Evolutionary conservation across 2,113 vertebrate species (phyloP), one percentile per base, ranked within the genome.

Genomic region (Scolopax mira): DNA sequence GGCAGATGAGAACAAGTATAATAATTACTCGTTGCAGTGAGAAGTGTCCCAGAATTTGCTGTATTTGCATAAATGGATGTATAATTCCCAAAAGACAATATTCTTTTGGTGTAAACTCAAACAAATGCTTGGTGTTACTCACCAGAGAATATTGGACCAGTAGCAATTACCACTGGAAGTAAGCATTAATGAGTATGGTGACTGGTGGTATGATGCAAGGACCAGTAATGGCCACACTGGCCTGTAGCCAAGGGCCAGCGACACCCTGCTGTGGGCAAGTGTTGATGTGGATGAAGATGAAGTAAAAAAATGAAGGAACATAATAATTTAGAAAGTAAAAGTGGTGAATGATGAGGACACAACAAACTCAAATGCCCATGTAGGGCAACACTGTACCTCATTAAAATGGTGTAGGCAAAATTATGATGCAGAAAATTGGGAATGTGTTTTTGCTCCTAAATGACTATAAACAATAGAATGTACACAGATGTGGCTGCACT

Each of bases 341-440:
- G 14, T 4, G 39, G 66, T n/a, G 80, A 44, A 52, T 58, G 11
- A 7, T 1, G 46, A 11, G 57, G 61, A 21, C 13, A 31, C 10
- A 64, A 17, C 23, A 57, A 46, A 44, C 16, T 24, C 16, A 41
- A 37, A 66, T 70, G 14, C 16, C 37, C 0, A 0, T 41, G 71
- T 0, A 31, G 65, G 27, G 48, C 19, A 48, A n/a, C 4, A 25
- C 23, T 0, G 0, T 18, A 16, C 18, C 10, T 24, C 54, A 10
- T 37, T 35, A 33, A 85, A 75, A 58, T 24, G 44, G n/a, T 57
- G 1, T 1, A 70, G 85, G 60, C 54, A 62, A n/a, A 85, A 77
- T 21, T 7, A 8, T 21, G 33, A 37, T 3, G 35, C 35, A 25
- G 88, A 72, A 64, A 85, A 58, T 6, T 7, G 39, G 85, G 64